A percentile compares a stretch with the other conserved stretches of the same genome.
Evolutionary conservation across 1,140 invertebrate species (phyloP).

Genomic region (Mercenaria mercenaria): DNA sequence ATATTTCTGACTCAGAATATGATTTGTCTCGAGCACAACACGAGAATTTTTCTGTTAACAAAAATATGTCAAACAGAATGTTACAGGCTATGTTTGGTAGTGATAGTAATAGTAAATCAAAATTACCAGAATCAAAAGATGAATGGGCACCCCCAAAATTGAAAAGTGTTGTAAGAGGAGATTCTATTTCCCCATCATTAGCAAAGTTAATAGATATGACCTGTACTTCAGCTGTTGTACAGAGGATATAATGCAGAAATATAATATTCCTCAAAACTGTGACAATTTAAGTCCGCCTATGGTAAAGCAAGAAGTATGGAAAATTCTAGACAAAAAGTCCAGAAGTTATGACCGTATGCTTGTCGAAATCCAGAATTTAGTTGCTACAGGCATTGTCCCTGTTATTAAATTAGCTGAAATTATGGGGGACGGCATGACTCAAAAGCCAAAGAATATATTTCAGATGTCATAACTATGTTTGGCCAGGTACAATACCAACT

Average conservation of each 20-base stretch:
- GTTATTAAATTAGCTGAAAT: not conserved
- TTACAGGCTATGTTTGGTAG: constrained; percentile 19
- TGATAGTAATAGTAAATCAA: no score
- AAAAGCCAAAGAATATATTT: not conserved
- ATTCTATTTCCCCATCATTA: no score
- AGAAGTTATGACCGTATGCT: not conserved
- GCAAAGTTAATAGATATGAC: no score
- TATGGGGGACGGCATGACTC: not conserved
- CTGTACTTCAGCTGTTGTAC: no score
- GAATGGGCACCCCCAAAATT: no score
- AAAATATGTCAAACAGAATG: not conserved
- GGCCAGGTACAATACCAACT: not conserved
- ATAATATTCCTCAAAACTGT: no score
- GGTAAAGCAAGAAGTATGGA: constrained; percentile 50
- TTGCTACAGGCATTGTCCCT: constrained; percentile 1
- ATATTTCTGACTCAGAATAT: not conserved
- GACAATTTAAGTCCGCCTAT: not conserved
- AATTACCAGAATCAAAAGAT: no score
- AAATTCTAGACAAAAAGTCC: constrained; percentile 8
- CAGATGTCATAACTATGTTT: not conserved
- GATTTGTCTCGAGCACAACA: not conserved
- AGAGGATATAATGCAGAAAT: no score
- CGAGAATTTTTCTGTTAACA: not conserved
- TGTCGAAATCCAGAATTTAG: constrained; percentile 35
- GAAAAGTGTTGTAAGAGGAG: no score